phyloP scores from a whole-genome alignment of 2,113 vertebrate genomes.

The Noturus placidus region DNA sequence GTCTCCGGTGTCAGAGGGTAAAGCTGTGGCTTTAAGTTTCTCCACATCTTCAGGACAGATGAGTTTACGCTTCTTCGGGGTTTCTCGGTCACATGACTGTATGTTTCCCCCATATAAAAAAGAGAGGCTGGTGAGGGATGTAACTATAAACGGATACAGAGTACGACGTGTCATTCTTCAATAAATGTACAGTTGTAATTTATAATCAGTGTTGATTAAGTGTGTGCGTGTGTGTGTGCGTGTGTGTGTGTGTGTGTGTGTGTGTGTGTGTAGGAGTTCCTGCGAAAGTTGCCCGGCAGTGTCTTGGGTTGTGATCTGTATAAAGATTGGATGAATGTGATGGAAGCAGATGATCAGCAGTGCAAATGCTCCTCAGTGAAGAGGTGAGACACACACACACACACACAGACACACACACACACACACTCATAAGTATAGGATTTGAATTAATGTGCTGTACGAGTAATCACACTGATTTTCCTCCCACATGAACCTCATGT shows the following conservation, averaged over 20 bases:
- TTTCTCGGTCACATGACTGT: too few relatives aligned
- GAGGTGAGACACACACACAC: constrained; percentile 13
- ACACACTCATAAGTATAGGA: not conserved
- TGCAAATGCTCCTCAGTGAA: constrained; percentile 72
- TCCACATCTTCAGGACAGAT: too few relatives aligned
- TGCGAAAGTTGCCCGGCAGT: constrained; percentile 80
- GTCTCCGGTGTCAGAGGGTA: too few relatives aligned
- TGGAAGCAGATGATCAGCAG: constrained; percentile 65
- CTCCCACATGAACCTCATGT: not conserved
- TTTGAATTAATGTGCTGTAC: not conserved
- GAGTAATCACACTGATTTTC: not conserved
- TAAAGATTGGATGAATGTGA: constrained; percentile 77
- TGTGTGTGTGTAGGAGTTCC: constrained; percentile 72
- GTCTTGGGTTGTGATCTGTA: constrained; percentile 78
- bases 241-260: constrained; percentile 31
- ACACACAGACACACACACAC: not conserved
- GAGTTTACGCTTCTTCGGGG: too few relatives aligned
- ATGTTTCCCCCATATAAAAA: too few relatives aligned
- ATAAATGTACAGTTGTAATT: too few relatives aligned
- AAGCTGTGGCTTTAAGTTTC: too few relatives aligned
- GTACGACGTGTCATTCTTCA: too few relatives aligned
- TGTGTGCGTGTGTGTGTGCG: not conserved
- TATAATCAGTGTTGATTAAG: too few relatives aligned
- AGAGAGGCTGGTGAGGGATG: too few relatives aligned
- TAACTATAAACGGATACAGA: too few relatives aligned